phyloP scores from a whole-genome alignment of 2,888 invertebrate species.

The Xanthia togata region DNA sequence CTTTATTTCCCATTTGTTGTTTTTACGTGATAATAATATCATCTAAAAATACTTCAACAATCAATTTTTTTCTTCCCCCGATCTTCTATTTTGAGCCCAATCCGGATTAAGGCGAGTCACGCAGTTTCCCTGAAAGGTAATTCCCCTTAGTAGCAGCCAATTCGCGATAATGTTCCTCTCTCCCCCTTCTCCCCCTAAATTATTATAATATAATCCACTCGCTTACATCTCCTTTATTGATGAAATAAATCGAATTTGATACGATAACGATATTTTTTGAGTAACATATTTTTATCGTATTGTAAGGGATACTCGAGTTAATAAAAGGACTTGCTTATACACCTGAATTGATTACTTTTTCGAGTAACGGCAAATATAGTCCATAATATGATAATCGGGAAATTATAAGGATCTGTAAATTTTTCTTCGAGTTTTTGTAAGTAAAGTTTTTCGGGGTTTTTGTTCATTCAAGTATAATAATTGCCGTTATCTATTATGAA shows the following conservation, averaged over 20 bases:
- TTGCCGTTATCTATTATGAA: neutral
- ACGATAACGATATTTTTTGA: conserved; percentile 19
- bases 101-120: conserved; percentile 30
- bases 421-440: neutral
- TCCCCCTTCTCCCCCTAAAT: conserved; percentile 19
- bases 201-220: conserved; percentile 55
- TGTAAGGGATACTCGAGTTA: neutral
- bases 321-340: neutral
- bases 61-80: neutral
- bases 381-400: neutral
- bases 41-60: conserved; percentile 6
- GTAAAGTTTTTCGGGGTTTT: neutral
- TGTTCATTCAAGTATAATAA: neutral
- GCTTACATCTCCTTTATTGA: conserved; percentile 45
- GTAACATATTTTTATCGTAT: neutral
- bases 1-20: neutral
- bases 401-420: neutral
- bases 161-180: conserved; percentile 32
- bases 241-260: conserved; percentile 51
- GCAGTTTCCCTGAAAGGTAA: conserved; percentile 36
- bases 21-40: neutral
- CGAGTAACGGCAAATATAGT: neutral
- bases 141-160: conserved; percentile 29
- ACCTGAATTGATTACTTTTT: neutral
- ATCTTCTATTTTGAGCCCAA: conserved; percentile 16